A percentile compares a stretch with the other conserved stretches of the same genome.
Evolutionary conservation across 1,140 invertebrate genomes (phyloP).

Genomic region (Augochlora pura): DNA sequence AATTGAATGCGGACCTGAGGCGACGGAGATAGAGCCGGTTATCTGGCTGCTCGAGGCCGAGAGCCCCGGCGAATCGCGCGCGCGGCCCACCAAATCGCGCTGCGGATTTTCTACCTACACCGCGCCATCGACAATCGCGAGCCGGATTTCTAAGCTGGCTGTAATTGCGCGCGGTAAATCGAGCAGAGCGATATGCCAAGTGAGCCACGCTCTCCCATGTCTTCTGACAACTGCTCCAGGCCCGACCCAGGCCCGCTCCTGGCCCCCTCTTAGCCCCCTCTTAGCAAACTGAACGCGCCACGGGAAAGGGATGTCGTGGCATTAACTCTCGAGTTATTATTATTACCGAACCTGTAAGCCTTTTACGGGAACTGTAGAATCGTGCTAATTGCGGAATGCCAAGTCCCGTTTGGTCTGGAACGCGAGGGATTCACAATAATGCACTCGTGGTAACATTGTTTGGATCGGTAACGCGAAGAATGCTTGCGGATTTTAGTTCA

Average conservation of each 20-base stretch:
- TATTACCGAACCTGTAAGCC: not conserved
- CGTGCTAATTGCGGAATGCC: not conserved
- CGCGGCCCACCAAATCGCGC: slow-evolving; percentile 8
- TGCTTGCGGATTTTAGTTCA: too few relatives aligned
- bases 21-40: not conserved
- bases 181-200: slow-evolving; percentile 35
- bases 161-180: slow-evolving; percentile 35
- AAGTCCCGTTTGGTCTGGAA: not conserved
- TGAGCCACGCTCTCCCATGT: slow-evolving; percentile 21
- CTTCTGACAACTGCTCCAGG: not conserved
- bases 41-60: not conserved
- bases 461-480: too few relatives aligned
- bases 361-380: not conserved
- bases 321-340: slow-evolving; percentile 9
- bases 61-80: not conserved
- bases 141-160: slow-evolving; percentile 9
- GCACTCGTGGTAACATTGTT: too few relatives aligned
- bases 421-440: not conserved
- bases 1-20: slow-evolving; percentile 66
- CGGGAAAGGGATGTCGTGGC: too few relatives aligned
- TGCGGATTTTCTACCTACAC: slow-evolving; percentile 12
- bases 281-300: too few relatives aligned
- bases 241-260: too few relatives aligned
- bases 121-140: slow-evolving; percentile 4
- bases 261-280: too few relatives aligned